These are phyloP conservation scores for Perdita meconis DNA, from an alignment of 2,888 invertebrate species.

Conservation along the genomic window DNA sequence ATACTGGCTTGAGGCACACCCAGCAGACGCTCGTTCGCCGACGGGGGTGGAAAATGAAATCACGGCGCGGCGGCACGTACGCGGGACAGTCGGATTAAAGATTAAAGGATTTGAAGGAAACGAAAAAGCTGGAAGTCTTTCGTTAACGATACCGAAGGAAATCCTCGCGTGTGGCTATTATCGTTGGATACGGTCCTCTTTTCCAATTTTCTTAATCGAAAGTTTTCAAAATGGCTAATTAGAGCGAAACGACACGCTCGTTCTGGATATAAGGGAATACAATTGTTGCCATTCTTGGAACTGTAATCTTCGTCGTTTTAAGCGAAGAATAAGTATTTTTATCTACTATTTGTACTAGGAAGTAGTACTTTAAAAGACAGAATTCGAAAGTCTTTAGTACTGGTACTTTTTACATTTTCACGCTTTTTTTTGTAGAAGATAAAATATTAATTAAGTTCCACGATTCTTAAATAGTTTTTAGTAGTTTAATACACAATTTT, in stretches of 20 bases:
- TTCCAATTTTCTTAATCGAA: conserved; percentile 27
- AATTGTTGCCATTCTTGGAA: conserved; percentile 1
- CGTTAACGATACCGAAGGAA: conserved; percentile 50
- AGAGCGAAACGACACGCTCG: background rate
- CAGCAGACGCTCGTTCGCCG: background rate
- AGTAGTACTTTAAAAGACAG: background rate
- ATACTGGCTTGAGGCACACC: conserved; percentile 13
- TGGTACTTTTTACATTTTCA: no score
- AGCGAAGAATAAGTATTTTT: background rate
- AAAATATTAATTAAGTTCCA: no score
- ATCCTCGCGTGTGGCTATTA: conserved; percentile 41
- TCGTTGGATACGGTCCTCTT: conserved; percentile 31
- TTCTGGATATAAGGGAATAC: background rate
- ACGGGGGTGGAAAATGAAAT: conserved; percentile 54
- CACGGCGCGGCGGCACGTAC: conserved; percentile 49
- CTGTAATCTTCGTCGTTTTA: background rate
- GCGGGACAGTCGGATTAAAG: conserved; percentile 64
- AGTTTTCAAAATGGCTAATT: background rate
- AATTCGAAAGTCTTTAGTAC: background rate
- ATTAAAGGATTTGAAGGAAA: conserved; percentile 66
- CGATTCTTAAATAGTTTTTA: no score
- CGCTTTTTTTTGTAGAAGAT: no score
- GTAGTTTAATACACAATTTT: no score
- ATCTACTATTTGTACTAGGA: background rate
- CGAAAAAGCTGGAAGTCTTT: conserved; percentile 42